These are phyloP conservation scores for Psylliodes chrysocephalus DNA, from an alignment of 2,888 invertebrate genomes.

Conservation along the genomic window DNA sequence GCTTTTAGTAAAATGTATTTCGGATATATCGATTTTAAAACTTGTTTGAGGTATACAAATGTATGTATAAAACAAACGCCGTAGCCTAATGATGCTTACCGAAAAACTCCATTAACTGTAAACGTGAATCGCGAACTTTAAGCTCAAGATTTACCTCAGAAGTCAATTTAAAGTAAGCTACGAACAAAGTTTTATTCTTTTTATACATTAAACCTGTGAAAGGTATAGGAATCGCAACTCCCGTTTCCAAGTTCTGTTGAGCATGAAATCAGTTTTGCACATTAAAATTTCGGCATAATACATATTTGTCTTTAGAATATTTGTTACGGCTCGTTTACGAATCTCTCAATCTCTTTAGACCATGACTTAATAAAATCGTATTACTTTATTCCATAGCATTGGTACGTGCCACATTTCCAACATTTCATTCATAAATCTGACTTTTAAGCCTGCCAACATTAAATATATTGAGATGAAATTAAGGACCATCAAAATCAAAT, in stretches of 20 bases:
- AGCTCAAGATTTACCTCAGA: background rate
- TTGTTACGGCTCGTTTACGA: constrained; percentile 19
- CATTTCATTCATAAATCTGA: too few species aligned
- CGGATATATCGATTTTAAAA: too few species aligned
- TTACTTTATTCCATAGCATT: too few species aligned
- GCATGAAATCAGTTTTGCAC: constrained; percentile 19
- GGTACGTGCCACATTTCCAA: too few species aligned
- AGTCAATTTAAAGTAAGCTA: constrained; percentile 8
- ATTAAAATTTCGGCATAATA: constrained; percentile 11
- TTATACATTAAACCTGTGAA: background rate
- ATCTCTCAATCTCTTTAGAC: too few species aligned
- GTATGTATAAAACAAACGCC: too few species aligned
- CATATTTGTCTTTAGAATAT: constrained; percentile 5
- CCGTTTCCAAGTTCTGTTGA: constrained; percentile 1
- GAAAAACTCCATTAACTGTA: constrained; percentile 9
- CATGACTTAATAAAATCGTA: too few species aligned
- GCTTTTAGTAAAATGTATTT: too few species aligned
- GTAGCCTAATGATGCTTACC: background rate
- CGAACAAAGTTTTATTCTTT: constrained; percentile 13
- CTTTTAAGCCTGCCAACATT: too few species aligned
- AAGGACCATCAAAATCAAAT: too few species aligned
- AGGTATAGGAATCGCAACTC: constrained; percentile 1
- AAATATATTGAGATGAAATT: too few species aligned
- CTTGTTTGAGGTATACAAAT: too few species aligned
- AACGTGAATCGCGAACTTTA: background rate